These are phyloP conservation scores for Pseudorhiza aurosa DNA, from an alignment of 30 jellyfish, hydroid and myxozoan genomes.

Conservation along the genomic window DNA sequence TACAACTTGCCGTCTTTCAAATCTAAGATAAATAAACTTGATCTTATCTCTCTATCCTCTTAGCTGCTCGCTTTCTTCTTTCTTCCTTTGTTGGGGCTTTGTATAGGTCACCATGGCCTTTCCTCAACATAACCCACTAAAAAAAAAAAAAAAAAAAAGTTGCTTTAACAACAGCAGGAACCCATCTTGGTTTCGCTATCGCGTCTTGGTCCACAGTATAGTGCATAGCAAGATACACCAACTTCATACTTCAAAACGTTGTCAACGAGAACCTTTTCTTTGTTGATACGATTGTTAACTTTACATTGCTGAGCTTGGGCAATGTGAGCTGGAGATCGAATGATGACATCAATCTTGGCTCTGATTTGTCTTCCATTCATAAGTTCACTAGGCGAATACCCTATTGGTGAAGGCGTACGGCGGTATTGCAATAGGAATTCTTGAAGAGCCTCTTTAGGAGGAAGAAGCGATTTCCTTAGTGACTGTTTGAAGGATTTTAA, in stretches of 20 bases:
- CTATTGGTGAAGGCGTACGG: slow-evolving; percentile 8
- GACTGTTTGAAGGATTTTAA: slow-evolving; percentile 40
- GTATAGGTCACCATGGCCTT: too few species aligned
- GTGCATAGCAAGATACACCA: too few species aligned
- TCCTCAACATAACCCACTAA: too few species aligned
- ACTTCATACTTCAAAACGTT: not conserved
- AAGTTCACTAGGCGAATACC: slow-evolving; percentile 43
- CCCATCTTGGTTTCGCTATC: too few species aligned
- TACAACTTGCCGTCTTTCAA: too few species aligned
- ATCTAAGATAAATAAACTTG: too few species aligned
- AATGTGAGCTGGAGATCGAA: slow-evolving; percentile 20
- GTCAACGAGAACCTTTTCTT: not conserved
- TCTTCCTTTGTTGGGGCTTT: too few species aligned
- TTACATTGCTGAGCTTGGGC: slow-evolving; percentile 1
- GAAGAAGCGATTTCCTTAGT: slow-evolving; percentile 13
- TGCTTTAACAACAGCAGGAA: too few species aligned
- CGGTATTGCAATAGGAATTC: slow-evolving; percentile 19
- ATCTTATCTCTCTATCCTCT: too few species aligned
- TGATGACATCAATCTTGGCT: slow-evolving; percentile 15
- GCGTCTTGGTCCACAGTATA: too few species aligned
- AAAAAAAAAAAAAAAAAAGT: too few species aligned
- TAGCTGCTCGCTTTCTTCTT: too few species aligned
- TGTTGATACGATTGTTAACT: not conserved
- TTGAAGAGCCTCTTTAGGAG: slow-evolving; percentile 29
- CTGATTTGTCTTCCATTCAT: slow-evolving; percentile 38